These are phyloP conservation scores for Siderastrea radians DNA, from an alignment of 92 coral and sea anemone genomes.

Conservation along the genomic window DNA sequence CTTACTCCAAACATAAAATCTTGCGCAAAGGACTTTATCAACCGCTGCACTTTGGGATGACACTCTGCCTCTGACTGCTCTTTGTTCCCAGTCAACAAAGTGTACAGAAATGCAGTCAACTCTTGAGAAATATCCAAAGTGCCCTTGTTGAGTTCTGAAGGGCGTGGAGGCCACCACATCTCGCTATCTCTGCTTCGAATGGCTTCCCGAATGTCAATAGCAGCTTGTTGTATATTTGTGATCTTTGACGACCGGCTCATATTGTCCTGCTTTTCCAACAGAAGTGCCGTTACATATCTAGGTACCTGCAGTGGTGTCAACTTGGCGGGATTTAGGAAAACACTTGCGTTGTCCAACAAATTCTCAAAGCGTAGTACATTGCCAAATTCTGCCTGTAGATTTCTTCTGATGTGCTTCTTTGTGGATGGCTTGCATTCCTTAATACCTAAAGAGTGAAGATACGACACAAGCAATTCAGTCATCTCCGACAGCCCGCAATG, in stretches of 20 bases:
- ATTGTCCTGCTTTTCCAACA: constrained; percentile 3
- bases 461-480: constrained; percentile 11
- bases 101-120: constrained; percentile 4
- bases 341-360: constrained; percentile 22
- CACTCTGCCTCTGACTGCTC: background rate
- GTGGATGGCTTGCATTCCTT: constrained; percentile 39
- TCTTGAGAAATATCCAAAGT: constrained; percentile 14
- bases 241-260: background rate
- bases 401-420: constrained; percentile 52
- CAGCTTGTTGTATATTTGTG: constrained; percentile 16
- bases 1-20: constrained; percentile 45
- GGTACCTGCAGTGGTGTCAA: constrained; percentile 9
- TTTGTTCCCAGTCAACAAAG: constrained; percentile 30
- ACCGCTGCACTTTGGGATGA: constrained; percentile 13
- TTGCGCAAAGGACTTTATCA: constrained; percentile 17
- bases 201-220: constrained; percentile 33
- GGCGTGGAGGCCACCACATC: constrained; percentile 51
- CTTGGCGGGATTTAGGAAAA: background rate
- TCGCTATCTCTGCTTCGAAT: constrained; percentile 15
- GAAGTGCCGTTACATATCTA: background rate
- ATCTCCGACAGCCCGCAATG: constrained; percentile 23
- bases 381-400: background rate
- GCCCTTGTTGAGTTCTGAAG: background rate
- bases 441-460: constrained; percentile 19
- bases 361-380: constrained; percentile 14